Base-by-base conservation (phyloP, 1,140 invertebrate genomes). In the Drosophila simulans region DNA sequence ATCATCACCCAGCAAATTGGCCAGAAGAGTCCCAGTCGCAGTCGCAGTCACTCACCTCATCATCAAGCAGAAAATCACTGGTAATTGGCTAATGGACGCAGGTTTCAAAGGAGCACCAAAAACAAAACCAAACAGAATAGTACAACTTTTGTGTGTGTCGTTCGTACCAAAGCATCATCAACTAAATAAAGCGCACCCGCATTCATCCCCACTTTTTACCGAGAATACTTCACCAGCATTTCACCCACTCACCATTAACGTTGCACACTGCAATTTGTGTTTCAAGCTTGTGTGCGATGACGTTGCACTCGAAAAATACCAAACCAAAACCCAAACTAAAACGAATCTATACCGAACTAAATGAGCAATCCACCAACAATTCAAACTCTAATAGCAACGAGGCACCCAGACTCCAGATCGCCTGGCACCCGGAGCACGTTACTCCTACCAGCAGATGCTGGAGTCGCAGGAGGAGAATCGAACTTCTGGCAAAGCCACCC, bases 381-480 rank as follows among this genome's bases (percentile, higher is more conserved):
- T 72, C 54, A 66, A 80, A 80, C 72, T 83, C 59, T 42, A 70
- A 37, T 90, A 89, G 85, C 85, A 89, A 65, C 85, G 85, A 43
- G 77, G 73, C 59, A 89, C 85, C 34, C 86, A 90, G 71, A 86
- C 85, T 12, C 80, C 86, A 8, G 81, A 90, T 5, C 62, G 78
- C 46, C 31, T 78, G 48, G 45, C 77, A 48, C 71, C 74, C n/a
- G 81, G 88, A 42, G 54, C 81, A 12, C 83, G 84, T n/a, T 80
- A 73, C 43, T 82, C 82, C 22, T 91, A 91, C 52, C 79, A 91
- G 65, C 77, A 86, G 71, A 91, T 91, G 86, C 54, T 88, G 15
- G 71, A 84, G 52, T 52, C 59, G 7, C 74, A 91, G 54, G 76
- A 83, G 57, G 42, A 73, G 17, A 13, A 15, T 11, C 15, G 37